Percentiles rank a stretch among this genome's conserved stretches.
phyloP scores from a whole-genome alignment of 2,888 invertebrate species.

The Agrochola lota region DNA sequence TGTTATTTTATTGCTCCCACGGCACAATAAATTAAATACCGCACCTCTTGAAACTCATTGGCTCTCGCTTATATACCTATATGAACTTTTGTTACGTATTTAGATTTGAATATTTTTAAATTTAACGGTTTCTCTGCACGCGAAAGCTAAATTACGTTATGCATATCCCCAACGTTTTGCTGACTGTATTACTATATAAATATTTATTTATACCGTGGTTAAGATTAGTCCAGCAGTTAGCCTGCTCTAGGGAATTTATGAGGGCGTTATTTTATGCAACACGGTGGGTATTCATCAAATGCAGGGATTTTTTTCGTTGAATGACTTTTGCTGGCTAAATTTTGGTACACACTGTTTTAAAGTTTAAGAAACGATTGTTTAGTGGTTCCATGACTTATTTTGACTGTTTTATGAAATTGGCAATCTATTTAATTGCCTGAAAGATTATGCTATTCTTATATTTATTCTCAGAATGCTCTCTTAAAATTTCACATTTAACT shows the following conservation, averaged over 20 bases:
- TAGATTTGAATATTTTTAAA: constrained; percentile 66
- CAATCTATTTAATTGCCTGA: neutral
- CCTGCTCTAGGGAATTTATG: constrained; percentile 57
- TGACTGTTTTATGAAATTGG: neutral
- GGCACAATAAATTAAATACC: constrained; percentile 32
- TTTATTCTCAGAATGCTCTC: neutral
- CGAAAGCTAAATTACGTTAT: constrained; percentile 68
- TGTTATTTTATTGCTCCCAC: constrained; percentile 22
- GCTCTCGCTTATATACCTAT: constrained; percentile 30
- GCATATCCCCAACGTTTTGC: constrained; percentile 58
- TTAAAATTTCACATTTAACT: neutral
- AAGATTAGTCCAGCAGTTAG: constrained; percentile 61
- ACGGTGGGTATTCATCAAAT: constrained; percentile 72
- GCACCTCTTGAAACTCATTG: constrained; percentile 53
- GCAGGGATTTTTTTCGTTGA: constrained; percentile 71
- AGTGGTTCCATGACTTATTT: neutral
- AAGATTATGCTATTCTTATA: neutral
- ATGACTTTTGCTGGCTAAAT: constrained; percentile 60
- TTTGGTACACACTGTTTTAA: neutral
- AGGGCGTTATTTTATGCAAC: constrained; percentile 70
- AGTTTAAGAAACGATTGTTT: too few species aligned
- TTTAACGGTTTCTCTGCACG: constrained; percentile 64
- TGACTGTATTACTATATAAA: constrained; percentile 53
- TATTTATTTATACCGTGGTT: constrained; percentile 62
- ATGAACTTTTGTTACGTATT: constrained; percentile 55